Evolutionary conservation across 2,797 vertebrate species (phyloP).

Genomic region (Fratercula arctica): DNA sequence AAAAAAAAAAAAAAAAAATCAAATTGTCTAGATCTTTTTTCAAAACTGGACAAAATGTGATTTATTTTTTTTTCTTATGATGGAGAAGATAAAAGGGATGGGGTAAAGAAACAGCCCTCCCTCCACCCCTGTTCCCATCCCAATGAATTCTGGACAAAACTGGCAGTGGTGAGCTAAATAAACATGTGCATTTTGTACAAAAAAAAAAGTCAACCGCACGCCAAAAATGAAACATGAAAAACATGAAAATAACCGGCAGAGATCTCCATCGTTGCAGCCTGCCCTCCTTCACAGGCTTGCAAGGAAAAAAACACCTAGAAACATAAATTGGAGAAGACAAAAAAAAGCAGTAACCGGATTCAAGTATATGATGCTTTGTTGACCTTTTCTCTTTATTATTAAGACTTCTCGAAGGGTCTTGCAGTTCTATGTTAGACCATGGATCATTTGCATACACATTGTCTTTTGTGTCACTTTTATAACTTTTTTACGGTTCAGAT

Average conservation of each 20-base stretch:
- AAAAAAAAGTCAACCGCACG: slow-evolving; percentile 12
- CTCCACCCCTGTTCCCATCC: neutral
- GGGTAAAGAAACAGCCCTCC: slow-evolving; percentile 41
- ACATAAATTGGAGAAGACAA: slow-evolving; percentile 61
- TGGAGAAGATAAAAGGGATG: slow-evolving; percentile 63
- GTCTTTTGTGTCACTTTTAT: slow-evolving; percentile 96
- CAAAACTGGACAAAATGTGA: slow-evolving; percentile 61
- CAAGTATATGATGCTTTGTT: slow-evolving; percentile 78
- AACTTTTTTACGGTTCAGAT: slow-evolving; percentile 97
- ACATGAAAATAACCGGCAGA: slow-evolving; percentile 33
- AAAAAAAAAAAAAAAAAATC: neutral
- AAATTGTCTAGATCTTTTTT: slow-evolving; percentile 37
- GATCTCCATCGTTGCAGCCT: slow-evolving; percentile 67
- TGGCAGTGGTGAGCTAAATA: slow-evolving; percentile 62
- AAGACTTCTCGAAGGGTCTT: slow-evolving; percentile 85
- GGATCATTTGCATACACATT: slow-evolving; percentile 89
- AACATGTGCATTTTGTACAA: neutral
- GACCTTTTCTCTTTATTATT: slow-evolving; percentile 76
- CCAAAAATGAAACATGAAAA: slow-evolving; percentile 67
- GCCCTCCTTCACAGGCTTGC: slow-evolving; percentile 50
- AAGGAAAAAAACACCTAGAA: slow-evolving; percentile 43
- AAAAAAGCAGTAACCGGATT: slow-evolving; percentile 70
- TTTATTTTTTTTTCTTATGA: neutral
- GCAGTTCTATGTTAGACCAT: slow-evolving; percentile 93
- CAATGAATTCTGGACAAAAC: slow-evolving; percentile 70